phyloP scores from a whole-genome alignment of 2,113 vertebrate genomes.

The Otis tarda region DNA sequence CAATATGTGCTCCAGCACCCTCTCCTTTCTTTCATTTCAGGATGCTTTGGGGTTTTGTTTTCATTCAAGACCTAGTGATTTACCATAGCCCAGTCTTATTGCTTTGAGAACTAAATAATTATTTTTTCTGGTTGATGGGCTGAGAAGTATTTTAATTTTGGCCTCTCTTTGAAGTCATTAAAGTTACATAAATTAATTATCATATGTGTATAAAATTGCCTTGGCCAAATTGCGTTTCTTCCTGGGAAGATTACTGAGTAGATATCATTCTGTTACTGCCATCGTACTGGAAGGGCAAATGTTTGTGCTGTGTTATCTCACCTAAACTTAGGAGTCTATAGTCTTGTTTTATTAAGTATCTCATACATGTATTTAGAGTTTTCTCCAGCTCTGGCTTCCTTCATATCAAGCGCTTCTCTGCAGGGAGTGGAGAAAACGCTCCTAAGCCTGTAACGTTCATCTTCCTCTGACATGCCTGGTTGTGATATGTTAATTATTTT shows the following conservation, averaged over 20 bases:
- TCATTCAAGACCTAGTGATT: neutral
- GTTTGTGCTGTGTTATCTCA: neutral
- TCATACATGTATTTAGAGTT: neutral
- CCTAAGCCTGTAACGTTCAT: neutral
- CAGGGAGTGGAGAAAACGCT: conserved; percentile 17
- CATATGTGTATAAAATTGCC: neutral
- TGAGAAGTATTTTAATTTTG: conserved; percentile 46
- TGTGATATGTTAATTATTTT: conserved; percentile 57
- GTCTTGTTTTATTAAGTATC: neutral
- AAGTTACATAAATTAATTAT: neutral
- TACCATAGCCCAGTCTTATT: neutral
- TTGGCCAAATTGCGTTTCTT: neutral
- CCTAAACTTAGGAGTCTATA: neutral
- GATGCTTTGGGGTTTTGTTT: neutral
- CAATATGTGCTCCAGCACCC: neutral
- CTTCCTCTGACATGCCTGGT: neutral
- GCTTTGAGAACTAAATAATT: neutral
- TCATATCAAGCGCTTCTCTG: neutral
- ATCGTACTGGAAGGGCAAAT: neutral
- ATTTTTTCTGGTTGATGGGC: neutral
- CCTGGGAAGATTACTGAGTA: neutral
- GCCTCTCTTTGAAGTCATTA: neutral
- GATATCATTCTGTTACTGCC: neutral
- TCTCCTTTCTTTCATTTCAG: neutral
- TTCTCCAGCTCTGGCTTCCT: neutral